Evolutionary conservation across 2,888 invertebrate species (phyloP).

Genomic region (Acleris cristana): DNA sequence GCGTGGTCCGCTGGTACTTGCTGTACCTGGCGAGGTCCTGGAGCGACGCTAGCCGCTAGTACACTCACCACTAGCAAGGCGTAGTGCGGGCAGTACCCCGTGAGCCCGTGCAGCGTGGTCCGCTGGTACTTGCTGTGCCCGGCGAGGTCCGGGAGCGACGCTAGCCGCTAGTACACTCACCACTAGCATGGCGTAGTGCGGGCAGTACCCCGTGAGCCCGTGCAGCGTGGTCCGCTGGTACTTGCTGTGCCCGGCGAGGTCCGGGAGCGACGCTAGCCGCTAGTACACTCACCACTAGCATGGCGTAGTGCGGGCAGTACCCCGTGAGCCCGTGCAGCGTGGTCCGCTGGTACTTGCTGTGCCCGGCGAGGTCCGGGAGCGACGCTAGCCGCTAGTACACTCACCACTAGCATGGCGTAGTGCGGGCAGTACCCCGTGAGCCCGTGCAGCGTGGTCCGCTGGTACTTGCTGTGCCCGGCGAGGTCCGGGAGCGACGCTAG

Average conservation of each 20-base stretch:
- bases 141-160: slow-evolving; percentile 55
- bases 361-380: slow-evolving; percentile 97
- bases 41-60: background rate
- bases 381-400: no score
- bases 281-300: slow-evolving; percentile 48
- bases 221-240: background rate
- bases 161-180: background rate
- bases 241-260: background rate
- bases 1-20: slow-evolving; percentile 90
- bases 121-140: slow-evolving; percentile 80
- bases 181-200: background rate
- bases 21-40: slow-evolving; percentile 55
- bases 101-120: slow-evolving; percentile 94
- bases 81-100: slow-evolving; percentile 71
- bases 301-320: slow-evolving; percentile 92
- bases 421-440: slow-evolving; percentile 97
- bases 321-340: slow-evolving; percentile 97
- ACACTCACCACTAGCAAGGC: slow-evolving; percentile 15
- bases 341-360: slow-evolving; percentile 97
- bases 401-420: slow-evolving; percentile 71
- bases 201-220: background rate
- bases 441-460: slow-evolving; percentile 97
- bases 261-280: background rate
- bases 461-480: slow-evolving; percentile 97
- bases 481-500: slow-evolving; percentile 97